Percentiles rank a stretch among this genome's conserved stretches.
Conservation (phyloP, 2,888 invertebrate species). For the Drosophila parthenogenetica region DNA sequence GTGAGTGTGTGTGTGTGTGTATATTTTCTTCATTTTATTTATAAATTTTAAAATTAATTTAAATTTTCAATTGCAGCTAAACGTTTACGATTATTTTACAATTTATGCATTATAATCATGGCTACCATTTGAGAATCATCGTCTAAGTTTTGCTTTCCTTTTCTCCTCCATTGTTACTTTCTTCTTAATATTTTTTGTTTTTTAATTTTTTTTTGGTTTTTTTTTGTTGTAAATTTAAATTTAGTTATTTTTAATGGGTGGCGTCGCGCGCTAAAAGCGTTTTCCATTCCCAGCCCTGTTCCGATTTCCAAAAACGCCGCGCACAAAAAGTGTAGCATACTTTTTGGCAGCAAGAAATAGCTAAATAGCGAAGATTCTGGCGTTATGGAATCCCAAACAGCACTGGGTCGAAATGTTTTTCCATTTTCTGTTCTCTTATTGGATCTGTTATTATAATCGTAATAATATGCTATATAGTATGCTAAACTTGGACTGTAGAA, state of each 20-base stretch:
- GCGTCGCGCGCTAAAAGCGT: constrained; percentile 81
- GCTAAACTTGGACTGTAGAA: constrained; percentile 60
- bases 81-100: constrained; percentile 66
- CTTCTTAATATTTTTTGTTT: constrained; percentile 5
- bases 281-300: constrained; percentile 34
- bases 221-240: constrained; percentile 34
- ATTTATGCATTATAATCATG: constrained; percentile 48
- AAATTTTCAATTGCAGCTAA: constrained; percentile 76
- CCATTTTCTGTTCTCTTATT: constrained; percentile 11
- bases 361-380: neutral
- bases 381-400: neutral
- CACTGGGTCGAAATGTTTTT: constrained; percentile 10
- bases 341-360: neutral
- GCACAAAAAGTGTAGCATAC: constrained; percentile 7
- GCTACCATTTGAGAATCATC: constrained; percentile 30
- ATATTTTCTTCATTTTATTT: constrained; percentile 13
- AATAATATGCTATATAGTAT: constrained; percentile 43
- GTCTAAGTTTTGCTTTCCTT: neutral
- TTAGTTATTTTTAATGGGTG: constrained; percentile 67
- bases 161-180: constrained; percentile 1
- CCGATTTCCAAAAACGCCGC: constrained; percentile 3
- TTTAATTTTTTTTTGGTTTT: constrained; percentile 10
- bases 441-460: constrained; percentile 32
- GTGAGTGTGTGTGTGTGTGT: constrained; percentile 9
- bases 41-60: constrained; percentile 59